Conservation (phyloP, 2,113 vertebrate species). For the Prinia subflava region DNA sequence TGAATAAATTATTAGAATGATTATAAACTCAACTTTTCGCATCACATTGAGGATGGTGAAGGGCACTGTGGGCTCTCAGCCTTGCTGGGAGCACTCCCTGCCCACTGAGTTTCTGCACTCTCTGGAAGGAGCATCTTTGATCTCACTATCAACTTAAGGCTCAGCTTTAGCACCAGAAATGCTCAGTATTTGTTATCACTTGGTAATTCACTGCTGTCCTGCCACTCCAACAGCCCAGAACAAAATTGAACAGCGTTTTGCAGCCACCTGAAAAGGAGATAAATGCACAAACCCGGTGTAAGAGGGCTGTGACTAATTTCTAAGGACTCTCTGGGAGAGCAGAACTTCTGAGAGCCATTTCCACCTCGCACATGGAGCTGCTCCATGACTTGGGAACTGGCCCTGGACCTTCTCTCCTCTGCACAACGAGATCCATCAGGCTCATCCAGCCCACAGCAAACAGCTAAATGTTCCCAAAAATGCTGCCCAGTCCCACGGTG, state of each 20-base stretch:
- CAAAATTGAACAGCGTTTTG: neutral
- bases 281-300: neutral
- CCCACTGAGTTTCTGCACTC: neutral
- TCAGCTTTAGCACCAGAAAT: neutral
- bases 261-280: neutral
- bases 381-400: neutral
- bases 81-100: neutral
- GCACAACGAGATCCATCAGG: neutral
- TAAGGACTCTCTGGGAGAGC: neutral
- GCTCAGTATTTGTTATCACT: neutral
- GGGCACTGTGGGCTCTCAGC: neutral
- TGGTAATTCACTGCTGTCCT: fast-evolving
- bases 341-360: neutral
- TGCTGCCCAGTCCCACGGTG: neutral
- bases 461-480: neutral
- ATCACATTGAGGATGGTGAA: neutral
- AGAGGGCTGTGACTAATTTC: neutral
- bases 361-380: fast-evolving
- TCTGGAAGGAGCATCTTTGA: neutral
- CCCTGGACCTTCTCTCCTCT: neutral
- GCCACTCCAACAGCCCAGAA: neutral
- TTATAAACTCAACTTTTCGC: neutral
- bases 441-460: neutral
- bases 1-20: neutral
- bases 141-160: neutral